Conservation (phyloP, 2,113 vertebrate genomes). For the Myrmecobius fasciatus region DNA sequence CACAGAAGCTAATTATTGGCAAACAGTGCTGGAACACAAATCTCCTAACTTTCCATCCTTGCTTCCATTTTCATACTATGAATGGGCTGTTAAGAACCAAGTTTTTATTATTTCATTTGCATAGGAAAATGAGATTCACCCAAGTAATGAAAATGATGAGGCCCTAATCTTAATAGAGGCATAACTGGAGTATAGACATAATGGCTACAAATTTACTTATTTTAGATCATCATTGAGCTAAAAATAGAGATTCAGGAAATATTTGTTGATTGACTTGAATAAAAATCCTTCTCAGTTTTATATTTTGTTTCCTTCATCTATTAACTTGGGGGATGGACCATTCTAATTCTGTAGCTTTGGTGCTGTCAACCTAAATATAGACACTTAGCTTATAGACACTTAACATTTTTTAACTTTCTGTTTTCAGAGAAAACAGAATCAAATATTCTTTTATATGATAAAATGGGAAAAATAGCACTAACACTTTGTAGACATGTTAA, state of each 20-base stretch:
- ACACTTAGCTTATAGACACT: background rate
- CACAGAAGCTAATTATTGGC: background rate
- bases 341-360: background rate
- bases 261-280: background rate
- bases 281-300: background rate
- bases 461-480: background rate
- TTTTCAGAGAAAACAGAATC: background rate
- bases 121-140: conserved; percentile 15
- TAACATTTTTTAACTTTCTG: too few species aligned
- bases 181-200: background rate
- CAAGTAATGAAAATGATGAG: background rate
- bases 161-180: background rate
- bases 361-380: background rate
- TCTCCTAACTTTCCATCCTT: background rate
- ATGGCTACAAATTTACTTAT: background rate
- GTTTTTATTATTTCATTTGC: conserved; percentile 35
- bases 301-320: background rate
- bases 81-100: background rate
- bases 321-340: background rate
- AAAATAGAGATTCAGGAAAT: background rate
- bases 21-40: background rate
- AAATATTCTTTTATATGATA: background rate
- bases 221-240: background rate
- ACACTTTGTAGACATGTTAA: background rate
- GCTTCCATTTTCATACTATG: background rate